phyloP scores from a whole-genome alignment of 2,888 invertebrate genomes.

The Steinernema carpocapsae region DNA sequence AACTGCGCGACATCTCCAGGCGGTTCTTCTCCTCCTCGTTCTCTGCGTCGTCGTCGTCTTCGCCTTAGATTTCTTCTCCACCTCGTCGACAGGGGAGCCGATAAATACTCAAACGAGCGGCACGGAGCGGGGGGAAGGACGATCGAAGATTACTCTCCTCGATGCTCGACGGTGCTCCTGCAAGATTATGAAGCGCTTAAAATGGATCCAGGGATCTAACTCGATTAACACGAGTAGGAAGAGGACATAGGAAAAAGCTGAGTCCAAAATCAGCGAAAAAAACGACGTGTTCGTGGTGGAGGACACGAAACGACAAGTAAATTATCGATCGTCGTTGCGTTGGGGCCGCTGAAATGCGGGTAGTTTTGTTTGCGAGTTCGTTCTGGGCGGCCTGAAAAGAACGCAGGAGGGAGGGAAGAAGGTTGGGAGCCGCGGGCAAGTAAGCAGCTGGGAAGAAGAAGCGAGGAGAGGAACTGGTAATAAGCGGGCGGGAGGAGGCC shows the following conservation, averaged over 20 bases:
- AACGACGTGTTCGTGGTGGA: too few species aligned
- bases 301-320: background rate
- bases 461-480: background rate
- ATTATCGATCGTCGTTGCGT: slow-evolving; percentile 6
- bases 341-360: slow-evolving; percentile 29
- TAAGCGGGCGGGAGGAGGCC: background rate
- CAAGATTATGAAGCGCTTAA: background rate
- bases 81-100: slow-evolving; percentile 1
- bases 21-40: background rate
- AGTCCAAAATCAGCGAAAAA: too few species aligned
- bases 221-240: too few species aligned
- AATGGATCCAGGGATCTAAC: too few species aligned
- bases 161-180: slow-evolving; percentile 6
- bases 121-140: background rate
- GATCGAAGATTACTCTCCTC: slow-evolving; percentile 13
- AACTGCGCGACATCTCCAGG: slow-evolving; percentile 41
- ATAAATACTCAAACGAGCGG: background rate
- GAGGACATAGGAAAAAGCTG: too few species aligned
- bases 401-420: background rate
- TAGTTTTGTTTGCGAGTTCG: background rate
- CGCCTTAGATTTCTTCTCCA: background rate
- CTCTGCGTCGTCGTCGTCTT: background rate
- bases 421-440: too few species aligned
- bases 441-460: background rate
- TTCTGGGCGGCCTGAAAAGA: background rate